Base-by-base conservation (phyloP, 2,888 invertebrate genomes). In the Drosophila limbata region DNA sequence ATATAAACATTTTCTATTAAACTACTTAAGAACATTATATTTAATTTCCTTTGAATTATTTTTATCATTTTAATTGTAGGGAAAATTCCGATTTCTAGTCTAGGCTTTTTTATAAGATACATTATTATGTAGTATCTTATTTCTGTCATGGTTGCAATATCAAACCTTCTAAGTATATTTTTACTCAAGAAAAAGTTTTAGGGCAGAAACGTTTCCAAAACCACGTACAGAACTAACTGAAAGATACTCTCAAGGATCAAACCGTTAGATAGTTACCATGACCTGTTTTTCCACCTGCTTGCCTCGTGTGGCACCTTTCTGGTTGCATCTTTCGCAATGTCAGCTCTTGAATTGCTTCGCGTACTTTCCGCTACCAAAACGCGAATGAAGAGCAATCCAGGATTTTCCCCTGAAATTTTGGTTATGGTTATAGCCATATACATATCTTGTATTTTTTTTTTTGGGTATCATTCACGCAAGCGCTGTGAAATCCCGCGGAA, bases 401-500 rank as follows among this genome's bases (percentile, higher is more conserved):
- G 84, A 84, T 66, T 84, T 89, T 84, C 84, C 84, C 85, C 81
- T 65, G 84, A 86, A 84, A 65, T 73, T 68, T 17, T 45, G 57
- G 57, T 77, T 86, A 25, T 45, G 57, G 57, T 77, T 86, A 25
- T 25, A 25, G 6, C 25, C 25, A 25, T 25, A 10, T 51, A 15
- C 25, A n/a, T 28, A 28, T 28, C 28, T n/a, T 35, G 19, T 39
- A 42, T 65, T n/a, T 40, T 13, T 17, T 10, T 28, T n/a, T 47
- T 62, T 55, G 62, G 61, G 57, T 66, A 88, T 84, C 89, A 88
- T 84, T 84, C 87, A 84, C 79, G 81, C 79, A 81, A 73, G 75
- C 71, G 79, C 39, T 71, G 79, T 66, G 82, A 81, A 85, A 89
- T 81, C 89, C 81, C 84, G 82, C 75, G 84, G 84, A 89, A 85